Percentiles rank a stretch among this genome's conserved stretches.
These are phyloP conservation scores for Sinotaia quadrata DNA, from an alignment of 2,888 invertebrate species.

Conservation along the genomic window DNA sequence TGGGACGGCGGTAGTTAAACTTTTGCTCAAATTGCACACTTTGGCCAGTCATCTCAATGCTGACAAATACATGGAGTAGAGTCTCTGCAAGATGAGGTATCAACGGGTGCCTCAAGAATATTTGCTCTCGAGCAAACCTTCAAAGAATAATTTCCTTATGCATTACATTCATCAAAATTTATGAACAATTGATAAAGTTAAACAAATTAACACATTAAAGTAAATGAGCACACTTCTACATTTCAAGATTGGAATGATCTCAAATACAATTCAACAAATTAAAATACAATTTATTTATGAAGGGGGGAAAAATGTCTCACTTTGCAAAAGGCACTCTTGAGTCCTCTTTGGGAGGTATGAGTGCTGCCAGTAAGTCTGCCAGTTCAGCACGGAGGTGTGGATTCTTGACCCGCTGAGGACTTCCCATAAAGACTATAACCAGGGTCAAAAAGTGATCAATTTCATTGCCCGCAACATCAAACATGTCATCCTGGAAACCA, in stretches of 20 bases:
- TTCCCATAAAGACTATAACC: conserved; percentile 91
- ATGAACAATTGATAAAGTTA: not conserved
- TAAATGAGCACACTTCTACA: not conserved
- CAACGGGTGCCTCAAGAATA: conserved; percentile 83
- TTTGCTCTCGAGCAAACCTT: conserved; percentile 75
- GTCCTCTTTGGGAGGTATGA: conserved; percentile 78
- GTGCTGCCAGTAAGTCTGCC: conserved; percentile 89
- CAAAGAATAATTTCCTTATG: not conserved
- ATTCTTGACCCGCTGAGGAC: conserved; percentile 85
- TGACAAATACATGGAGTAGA: conserved; percentile 93
- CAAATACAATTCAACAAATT: not conserved
- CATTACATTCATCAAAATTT: not conserved
- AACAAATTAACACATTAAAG: not conserved
- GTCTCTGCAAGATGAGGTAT: conserved; percentile 81
- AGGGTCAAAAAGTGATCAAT: conserved; percentile 75
- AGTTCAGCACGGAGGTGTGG: conserved; percentile 92
- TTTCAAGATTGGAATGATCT: no score
- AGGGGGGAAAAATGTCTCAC: conserved; percentile 23
- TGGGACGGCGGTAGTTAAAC: conserved; percentile 94
- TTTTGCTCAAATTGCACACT: conserved; percentile 97
- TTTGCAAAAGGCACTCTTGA: conserved; percentile 27
- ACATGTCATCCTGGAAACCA: conserved; percentile 27
- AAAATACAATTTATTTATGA: no score
- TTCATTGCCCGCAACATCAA: conserved; percentile 55
- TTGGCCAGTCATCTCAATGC: conserved; percentile 97